Conservation (phyloP, 2,888 invertebrate genomes). For the Oscheius sp. region DNA sequence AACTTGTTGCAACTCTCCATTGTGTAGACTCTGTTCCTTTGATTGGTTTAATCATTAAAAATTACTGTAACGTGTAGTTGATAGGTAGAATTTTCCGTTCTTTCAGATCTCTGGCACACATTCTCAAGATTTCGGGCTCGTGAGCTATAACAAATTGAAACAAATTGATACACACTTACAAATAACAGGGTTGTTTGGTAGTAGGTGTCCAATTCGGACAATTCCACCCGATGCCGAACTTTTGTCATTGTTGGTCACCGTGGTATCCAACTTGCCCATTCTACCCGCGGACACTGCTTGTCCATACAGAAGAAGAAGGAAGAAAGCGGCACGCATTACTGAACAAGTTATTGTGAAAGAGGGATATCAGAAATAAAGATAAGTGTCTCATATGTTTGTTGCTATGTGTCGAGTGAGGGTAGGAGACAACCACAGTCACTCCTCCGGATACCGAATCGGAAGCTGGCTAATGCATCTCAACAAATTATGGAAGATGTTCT, state of each 20-base stretch:
- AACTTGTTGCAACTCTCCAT: conserved; percentile 71
- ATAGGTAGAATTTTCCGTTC: conserved; percentile 57
- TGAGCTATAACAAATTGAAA: conserved; percentile 34
- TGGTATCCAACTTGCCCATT: background rate
- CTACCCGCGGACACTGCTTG: background rate
- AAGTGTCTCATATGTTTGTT: background rate
- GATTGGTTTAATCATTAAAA: background rate
- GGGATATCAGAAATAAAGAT: background rate
- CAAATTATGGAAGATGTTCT: conserved; percentile 13
- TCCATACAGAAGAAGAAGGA: conserved; percentile 15
- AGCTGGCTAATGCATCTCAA: conserved; percentile 21
- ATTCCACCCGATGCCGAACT: conserved; percentile 37
- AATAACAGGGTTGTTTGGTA: conserved; percentile 58
- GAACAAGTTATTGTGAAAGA: background rate
- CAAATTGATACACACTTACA: conserved; percentile 25
- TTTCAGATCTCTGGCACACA: conserved; percentile 62
- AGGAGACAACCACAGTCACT: conserved; percentile 24
- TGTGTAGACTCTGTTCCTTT: conserved; percentile 55
- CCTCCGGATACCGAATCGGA: conserved; percentile 34
- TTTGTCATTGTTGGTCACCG: background rate
- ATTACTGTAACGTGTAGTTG: conserved; percentile 56
- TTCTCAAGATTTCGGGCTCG: conserved; percentile 60
- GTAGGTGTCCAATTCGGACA: conserved; percentile 60
- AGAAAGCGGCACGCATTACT: background rate
- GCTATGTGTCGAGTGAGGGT: conserved; percentile 19